Evolutionary conservation across 2,888 invertebrate species (phyloP), one percentile per base, ranked within the genome.

Genomic region (Pollenia griseotomentosa): DNA sequence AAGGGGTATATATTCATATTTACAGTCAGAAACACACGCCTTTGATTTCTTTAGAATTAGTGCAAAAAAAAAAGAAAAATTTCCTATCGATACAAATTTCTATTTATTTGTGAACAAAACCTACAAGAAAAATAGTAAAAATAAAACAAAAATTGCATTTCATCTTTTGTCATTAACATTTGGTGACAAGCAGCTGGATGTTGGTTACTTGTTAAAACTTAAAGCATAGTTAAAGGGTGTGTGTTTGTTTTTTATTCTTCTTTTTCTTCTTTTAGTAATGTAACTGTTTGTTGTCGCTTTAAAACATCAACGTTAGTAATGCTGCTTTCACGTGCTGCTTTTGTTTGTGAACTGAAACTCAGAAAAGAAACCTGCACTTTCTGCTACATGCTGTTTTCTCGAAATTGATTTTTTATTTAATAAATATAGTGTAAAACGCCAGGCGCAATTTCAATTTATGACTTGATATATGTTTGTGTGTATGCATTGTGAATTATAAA

Each of bases 351-450:
- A 11, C 33, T 33, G 33, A 33, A 33, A 33, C 33, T 33, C 33
- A 2, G 10, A 33, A 57, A 9, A 66, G 19, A 19, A 71, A 79
- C 84, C 84, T 80, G 84, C 68, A 68, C 57, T 83, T n/a, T 46
- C 33, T 75, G 80, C 53, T 75, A 16, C 89, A 86, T 78, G 89
- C 89, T 89, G 89, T 79, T 86, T 86, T 87, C 82, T 55, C 3
- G 71, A 88, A 89, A 88, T 89, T 88, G 88, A 83, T 88, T 89
- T 89, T 88, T 89, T 88, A 87, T 86, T 85, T 82, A 87, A 88
- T 87, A 88, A 87, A 88, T 83, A 86, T 48, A 77, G 66, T 23
- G 53, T n/a, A 65, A 33, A 51, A 57, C 40, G 57, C 11, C 46
- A 23, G 81, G 51, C 74, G 55, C 44, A 33, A 68, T 73, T 82